Base-by-base conservation (phyloP, 2,113 vertebrate genomes). In the Rallus limicola region DNA sequence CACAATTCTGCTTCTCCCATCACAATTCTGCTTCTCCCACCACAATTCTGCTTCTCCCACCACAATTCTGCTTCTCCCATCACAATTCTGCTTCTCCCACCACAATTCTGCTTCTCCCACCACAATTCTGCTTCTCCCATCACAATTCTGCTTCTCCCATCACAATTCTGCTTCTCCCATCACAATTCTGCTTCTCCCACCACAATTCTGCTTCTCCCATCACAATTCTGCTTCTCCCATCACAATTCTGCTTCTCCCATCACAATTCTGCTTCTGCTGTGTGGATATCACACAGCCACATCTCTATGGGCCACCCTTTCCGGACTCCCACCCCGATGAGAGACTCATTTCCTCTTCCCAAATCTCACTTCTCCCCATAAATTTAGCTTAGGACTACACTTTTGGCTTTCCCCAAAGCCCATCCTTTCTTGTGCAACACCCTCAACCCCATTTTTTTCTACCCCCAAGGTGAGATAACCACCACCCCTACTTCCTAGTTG, bases 381-480 rank as follows among this genome's bases (percentile, higher is more conserved):
- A 13, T 29, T 12, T 4, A 24, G 34, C 8, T 33, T 5, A 67
- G 65, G 52, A n/a, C 11, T 5, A 11, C 0, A 1, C 14, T 70
- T 40, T 2, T 21, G 26, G 11, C 33, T 15, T 28, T 58, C 38
- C 16, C 23, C 76, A 29, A 42, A 75, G 70, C 34, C 42, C 18
- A 7, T 1, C 42, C 42, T 40, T 55, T 14, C 58, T 26, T 17
- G 14, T 44, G n/a, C 60, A 59, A 40, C 42, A 11, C 63, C 52
- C 55, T 62, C 75, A 38, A 38, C 4, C 60, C 48, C 40, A 46
- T 7, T 26, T 80, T 36, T 14, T 6, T 19, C 4, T 42, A 12
- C 0, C 29, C 23, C 28, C 0, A 6, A 40, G 56, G 40, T 2
- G 40, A 29, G 40, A 25, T 4, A 38, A 42, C 40, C 52, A 55